Base-by-base conservation (phyloP, 2,888 invertebrate species). In the Leptopilina syphax region DNA sequence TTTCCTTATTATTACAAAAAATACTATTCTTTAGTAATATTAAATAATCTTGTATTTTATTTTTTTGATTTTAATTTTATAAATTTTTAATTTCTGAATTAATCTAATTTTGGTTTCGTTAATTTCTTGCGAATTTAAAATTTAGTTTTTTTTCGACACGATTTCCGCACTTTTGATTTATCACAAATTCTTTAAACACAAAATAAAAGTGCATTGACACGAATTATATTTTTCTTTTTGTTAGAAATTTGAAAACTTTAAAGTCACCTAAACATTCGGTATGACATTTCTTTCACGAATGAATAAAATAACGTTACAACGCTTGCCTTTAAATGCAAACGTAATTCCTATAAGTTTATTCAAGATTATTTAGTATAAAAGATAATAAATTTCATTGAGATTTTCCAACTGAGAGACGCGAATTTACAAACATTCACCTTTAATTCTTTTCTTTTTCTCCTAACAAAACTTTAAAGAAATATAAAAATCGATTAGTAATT, bases 251-350 rank as follows among this genome's bases (percentile, higher is more conserved):
- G 18, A 18, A 18, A n/a, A 60, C 8, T 47, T 50, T 12, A 47
- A 47, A 24, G 24, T n/a, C 6, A 67, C 7, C 13, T 2, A 27
- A 70, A 54, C 70, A 70, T 27, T 70, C 27, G 18, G 50, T 54
- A 54, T 54, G 70, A 70, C 24, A 4, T 7, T 27, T 34, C 54
- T 70, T 47, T 70, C 27, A 27, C 50, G 13, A 70, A 70, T 70
- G 70, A 54, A 50, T 18, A 70, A 18, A 5, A 18, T 0, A 50
- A 63, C 24, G 9, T 70, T 54, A 12, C 24, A 70, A 24, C 47
- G 27, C 70, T 12, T 13, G 50, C 13, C 70, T 70, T 70, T 70
- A 70, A 54, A 54, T 70, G 47, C 68, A 50, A 18, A 27, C 50
- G 50, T 70, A 12, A 18, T 50, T 50, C 50, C 50, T 50, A 50